Conservation (phyloP, 2,113 vertebrate genomes). For the Hydropotes inermis region DNA sequence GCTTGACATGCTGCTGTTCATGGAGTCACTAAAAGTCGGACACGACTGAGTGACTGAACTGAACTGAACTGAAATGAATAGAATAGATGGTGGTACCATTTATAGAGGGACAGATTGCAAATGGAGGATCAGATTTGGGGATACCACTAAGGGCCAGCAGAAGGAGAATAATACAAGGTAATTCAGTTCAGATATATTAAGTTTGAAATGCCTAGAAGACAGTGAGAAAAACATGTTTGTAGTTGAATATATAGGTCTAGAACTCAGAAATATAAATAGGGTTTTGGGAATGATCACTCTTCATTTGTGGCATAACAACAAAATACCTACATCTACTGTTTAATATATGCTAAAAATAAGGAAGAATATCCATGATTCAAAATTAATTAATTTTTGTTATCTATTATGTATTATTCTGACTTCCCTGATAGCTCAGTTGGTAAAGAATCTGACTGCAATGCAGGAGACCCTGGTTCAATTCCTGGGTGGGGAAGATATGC, state of each 20-base stretch:
- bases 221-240: neutral
- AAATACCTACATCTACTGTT: neutral
- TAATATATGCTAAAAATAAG: neutral
- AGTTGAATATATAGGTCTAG: neutral
- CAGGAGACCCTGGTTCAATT: fast-evolving
- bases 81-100: neutral
- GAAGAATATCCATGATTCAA: neutral
- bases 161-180: neutral
- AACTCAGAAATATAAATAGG: neutral
- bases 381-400: neutral
- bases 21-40: too few relatives aligned
- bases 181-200: neutral
- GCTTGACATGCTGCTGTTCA: too few relatives aligned
- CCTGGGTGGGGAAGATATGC: neutral
- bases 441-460: neutral
- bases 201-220: neutral
- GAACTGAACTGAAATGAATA: neutral
- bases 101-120: neutral
- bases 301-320: neutral
- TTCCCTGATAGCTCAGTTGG: neutral
- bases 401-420: neutral
- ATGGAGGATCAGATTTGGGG: neutral
- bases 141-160: fast-evolving
- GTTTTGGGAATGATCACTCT: neutral
- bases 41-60: too few relatives aligned